Percentiles rank a stretch among this genome's conserved stretches.
Conservation (phyloP, 2,797 vertebrate genomes). For the Ammospiza maritima region DNA sequence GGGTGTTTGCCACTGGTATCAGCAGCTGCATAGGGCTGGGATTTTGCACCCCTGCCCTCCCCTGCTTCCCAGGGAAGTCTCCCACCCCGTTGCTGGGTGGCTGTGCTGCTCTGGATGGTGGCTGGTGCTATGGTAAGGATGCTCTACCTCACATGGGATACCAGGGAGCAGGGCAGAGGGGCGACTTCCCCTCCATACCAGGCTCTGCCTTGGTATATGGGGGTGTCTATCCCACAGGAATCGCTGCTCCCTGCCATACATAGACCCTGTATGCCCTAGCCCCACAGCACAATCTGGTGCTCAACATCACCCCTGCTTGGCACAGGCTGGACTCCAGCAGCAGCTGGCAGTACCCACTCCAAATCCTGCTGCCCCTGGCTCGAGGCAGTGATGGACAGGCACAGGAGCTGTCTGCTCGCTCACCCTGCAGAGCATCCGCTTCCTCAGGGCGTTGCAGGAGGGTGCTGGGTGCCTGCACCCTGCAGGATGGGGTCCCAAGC, state of each 20-base stretch:
- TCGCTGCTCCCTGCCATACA: accelerated
- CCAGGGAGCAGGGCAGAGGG: background rate
- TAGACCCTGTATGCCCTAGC: accelerated
- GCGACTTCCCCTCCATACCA: background rate
- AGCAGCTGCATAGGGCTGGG: background rate
- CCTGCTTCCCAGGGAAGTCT: background rate
- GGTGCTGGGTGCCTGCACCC: background rate
- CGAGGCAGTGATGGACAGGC: background rate
- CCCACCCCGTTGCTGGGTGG: accelerated
- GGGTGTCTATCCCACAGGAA: background rate
- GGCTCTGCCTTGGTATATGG: background rate
- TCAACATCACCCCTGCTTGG: background rate
- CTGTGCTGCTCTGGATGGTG: background rate
- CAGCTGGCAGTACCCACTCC: background rate
- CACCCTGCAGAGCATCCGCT: background rate
- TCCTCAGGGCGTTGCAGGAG: background rate
- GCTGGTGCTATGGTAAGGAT: background rate
- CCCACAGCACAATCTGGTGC: background rate
- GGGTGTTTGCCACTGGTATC: accelerated
- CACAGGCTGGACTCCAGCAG: background rate
- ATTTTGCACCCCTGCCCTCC: background rate
- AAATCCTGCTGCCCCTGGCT: accelerated
- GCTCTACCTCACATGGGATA: slow-evolving; percentile 30
- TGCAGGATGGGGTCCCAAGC: accelerated
- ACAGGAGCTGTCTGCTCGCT: accelerated